Conservation (phyloP, 2,888 invertebrate species). For the Parnassius mnemosyne region DNA sequence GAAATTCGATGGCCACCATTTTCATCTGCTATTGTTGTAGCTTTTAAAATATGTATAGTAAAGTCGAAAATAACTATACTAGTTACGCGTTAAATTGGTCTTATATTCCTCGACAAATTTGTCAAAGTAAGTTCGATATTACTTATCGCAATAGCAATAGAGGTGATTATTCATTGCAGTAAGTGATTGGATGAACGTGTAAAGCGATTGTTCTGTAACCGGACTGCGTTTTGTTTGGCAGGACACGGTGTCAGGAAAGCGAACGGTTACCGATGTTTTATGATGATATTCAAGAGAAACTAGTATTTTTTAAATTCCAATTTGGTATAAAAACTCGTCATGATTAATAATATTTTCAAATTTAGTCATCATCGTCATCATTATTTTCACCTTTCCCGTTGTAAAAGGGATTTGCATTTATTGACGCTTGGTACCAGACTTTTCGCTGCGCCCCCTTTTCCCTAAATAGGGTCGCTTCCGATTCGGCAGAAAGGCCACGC, state of each 20-base stretch:
- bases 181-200: constrained; percentile 6
- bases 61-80: constrained; percentile 21
- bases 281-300: constrained; percentile 12
- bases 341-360: no score
- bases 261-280: constrained; percentile 23
- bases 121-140: constrained; percentile 11
- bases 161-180: constrained; percentile 18
- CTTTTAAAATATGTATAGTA: constrained; percentile 14
- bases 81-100: constrained; percentile 7
- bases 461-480: no score
- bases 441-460: no score
- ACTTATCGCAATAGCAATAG: constrained; percentile 20
- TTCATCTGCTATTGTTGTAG: constrained; percentile 22
- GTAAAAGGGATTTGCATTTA: no score
- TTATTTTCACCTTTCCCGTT: no score
- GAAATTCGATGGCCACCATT: constrained; percentile 26
- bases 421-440: no score
- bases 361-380: no score
- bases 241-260: constrained; percentile 37
- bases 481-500: no score
- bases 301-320: not conserved
- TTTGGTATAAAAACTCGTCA: no score
- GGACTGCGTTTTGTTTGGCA: constrained; percentile 34
- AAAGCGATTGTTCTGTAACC: constrained; percentile 30
- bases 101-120: constrained; percentile 25